phyloP scores from a whole-genome alignment of 2,888 invertebrate genomes.

The Metellina segmentata region DNA sequence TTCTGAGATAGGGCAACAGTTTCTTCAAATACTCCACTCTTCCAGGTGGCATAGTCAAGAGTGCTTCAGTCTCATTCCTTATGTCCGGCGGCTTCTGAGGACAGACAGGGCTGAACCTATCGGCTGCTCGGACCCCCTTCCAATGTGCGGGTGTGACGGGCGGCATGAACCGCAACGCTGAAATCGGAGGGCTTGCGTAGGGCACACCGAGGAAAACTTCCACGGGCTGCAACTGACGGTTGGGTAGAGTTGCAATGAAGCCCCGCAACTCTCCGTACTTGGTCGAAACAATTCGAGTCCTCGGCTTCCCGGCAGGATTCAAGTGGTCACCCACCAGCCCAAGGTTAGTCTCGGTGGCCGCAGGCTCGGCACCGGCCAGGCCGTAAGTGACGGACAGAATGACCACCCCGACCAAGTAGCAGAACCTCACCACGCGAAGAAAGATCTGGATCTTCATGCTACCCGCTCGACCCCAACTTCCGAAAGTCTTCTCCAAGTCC shows the following conservation, averaged over 20 bases:
- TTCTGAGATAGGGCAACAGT: constrained; percentile 90
- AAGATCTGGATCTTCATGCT: constrained; percentile 6
- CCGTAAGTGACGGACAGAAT: background rate
- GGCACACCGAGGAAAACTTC: constrained; percentile 82
- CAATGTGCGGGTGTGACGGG: constrained; percentile 90
- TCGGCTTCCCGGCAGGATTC: constrained; percentile 82
- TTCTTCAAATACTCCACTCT: constrained; percentile 93
- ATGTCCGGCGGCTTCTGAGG: constrained; percentile 86
- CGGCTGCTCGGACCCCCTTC: constrained; percentile 88
- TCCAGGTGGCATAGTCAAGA: constrained; percentile 94
- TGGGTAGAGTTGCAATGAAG: constrained; percentile 77
- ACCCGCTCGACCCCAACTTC: background rate
- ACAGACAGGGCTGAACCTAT: constrained; percentile 89
- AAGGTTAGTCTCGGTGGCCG: background rate
- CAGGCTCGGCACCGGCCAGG: background rate
- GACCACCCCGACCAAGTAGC: constrained; percentile 20
- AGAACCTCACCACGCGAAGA: background rate
- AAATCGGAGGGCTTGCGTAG: constrained; percentile 81
- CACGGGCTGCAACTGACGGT: constrained; percentile 83
- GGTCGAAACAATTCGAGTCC: constrained; percentile 90
- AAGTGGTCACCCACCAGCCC: constrained; percentile 49
- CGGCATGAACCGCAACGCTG: constrained; percentile 92
- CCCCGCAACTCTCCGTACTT: constrained; percentile 92
- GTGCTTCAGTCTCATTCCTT: constrained; percentile 89
- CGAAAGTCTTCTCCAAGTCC: background rate